Base-by-base conservation (phyloP, 2,113 vertebrate species). In the Aviceda subcristata region DNA sequence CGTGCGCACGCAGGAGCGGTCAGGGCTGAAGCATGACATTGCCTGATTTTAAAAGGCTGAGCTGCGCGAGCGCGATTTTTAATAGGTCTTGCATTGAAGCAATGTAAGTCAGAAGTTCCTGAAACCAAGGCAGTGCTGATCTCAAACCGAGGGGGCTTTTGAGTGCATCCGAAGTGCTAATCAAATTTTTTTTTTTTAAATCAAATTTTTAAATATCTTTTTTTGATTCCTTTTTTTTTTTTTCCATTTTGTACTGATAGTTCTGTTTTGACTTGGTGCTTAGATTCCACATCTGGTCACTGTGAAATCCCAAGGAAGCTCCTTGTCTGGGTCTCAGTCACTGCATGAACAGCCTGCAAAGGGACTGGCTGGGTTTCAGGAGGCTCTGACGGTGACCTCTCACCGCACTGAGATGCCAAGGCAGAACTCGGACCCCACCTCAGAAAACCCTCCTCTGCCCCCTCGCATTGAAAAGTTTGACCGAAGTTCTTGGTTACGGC, bases 351-450 rank as follows among this genome's bases (percentile, higher is more conserved):
- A 99, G 98, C 98, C 98, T 51, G 98, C 99, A 60, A 99, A 99
- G 98, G 99, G 99, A 92, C 98, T 99, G 59, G 99, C 99, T 60
- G 99, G 99, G 94, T 99, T 99, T 97, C 99, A 99, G 97, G 99
- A 99, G 96, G 98, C 98, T 91, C 98, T 99, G 94, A 98, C 98
- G 69, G 98, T 99, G 96, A 98, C 98, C 95, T 99, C 99, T 96
- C 99, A 99, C 97, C 99, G 99, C 71, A 99, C 99, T 46, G 99
- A 99, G 98, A 99, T 99, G 99, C 99, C 99, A 62, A 99, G 99
- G 97, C 99, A 99, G 98, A 99, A 99, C 98, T 99, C 99, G 18
- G 99, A 99, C 98, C 99, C 99, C 98, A 99, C 99, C 89, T 99
- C 99, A 32, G 99, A 99, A 98, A 99, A 99, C 88, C 99, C 99